Evolutionary conservation across 2,797 vertebrate genomes (phyloP).

Genomic region (Danio aesculapii): DNA sequence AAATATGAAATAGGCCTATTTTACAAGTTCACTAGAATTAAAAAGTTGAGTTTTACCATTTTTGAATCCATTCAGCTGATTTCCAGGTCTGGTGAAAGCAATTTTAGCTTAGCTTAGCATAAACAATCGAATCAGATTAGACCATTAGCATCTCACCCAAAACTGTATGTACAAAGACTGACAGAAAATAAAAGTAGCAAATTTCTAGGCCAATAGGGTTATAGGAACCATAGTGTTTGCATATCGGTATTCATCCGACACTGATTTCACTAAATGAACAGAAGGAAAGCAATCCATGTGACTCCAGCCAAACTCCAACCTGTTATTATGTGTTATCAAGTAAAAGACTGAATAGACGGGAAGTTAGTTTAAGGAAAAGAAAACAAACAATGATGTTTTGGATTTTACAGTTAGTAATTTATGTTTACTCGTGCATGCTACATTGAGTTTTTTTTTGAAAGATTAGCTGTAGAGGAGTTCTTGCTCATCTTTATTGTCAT

Average conservation of each 20-base stretch:
- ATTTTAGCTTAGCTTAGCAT: too few species aligned
- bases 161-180: too few species aligned
- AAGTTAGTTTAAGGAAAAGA: conserved; percentile 5
- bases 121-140: too few species aligned
- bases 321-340: conserved; percentile 43
- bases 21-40: too few species aligned
- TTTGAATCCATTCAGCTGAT: too few species aligned
- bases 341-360: conserved; percentile 22
- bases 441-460: not conserved
- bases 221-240: conserved; percentile 66
- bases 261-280: conserved; percentile 32
- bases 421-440: not conserved
- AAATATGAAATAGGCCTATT: too few species aligned
- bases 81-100: too few species aligned
- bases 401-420: conserved; percentile 23
- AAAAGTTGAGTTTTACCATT: too few species aligned
- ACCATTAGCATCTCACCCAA: too few species aligned
- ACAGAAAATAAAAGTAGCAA: too few species aligned
- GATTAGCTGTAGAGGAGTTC: not conserved
- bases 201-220: too few species aligned
- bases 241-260: conserved; percentile 12
- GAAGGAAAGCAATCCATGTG: not conserved
- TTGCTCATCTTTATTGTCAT: not conserved
- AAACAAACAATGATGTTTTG: not conserved
- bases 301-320: conserved; percentile 13